Evolutionary conservation across 1,140 invertebrate genomes (phyloP).

Genomic region (Pachypeltis micranthus): DNA sequence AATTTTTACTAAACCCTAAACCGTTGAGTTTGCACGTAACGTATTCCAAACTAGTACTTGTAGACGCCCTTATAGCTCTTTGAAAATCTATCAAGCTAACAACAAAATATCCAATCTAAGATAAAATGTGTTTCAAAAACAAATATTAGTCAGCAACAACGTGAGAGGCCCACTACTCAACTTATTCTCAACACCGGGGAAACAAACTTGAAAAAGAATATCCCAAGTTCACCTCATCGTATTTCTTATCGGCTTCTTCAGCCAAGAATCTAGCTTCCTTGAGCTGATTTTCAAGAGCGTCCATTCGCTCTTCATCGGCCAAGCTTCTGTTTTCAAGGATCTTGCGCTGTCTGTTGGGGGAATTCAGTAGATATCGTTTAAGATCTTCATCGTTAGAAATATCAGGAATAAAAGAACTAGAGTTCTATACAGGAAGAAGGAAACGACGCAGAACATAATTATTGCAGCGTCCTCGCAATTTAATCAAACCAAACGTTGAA

Average conservation of each 20-base stretch:
- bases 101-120: neutral
- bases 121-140: neutral
- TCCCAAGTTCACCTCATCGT: conserved; percentile 84
- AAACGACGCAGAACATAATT: no score
- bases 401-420: no score
- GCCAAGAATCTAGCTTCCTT: conserved; percentile 99
- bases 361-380: neutral
- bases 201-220: neutral
- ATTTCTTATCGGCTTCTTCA: conserved; percentile 99
- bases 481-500: no score
- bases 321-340: conserved; percentile 99
- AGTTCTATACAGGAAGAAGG: no score
- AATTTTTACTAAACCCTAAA: no score
- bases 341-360: conserved; percentile 88
- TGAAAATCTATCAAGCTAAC: no score
- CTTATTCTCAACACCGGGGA: no score
- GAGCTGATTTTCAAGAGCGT: conserved; percentile 95
- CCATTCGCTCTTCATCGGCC: conserved; percentile 99
- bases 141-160: neutral
- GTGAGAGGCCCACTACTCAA: no score
- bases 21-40: no score
- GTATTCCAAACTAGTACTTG: no score
- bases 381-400: neutral
- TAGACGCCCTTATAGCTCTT: no score
- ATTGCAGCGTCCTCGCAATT: no score